These are phyloP conservation scores for Thymelicus sylvestris DNA, from an alignment of 2,888 invertebrate species.

Conservation along the genomic window DNA sequence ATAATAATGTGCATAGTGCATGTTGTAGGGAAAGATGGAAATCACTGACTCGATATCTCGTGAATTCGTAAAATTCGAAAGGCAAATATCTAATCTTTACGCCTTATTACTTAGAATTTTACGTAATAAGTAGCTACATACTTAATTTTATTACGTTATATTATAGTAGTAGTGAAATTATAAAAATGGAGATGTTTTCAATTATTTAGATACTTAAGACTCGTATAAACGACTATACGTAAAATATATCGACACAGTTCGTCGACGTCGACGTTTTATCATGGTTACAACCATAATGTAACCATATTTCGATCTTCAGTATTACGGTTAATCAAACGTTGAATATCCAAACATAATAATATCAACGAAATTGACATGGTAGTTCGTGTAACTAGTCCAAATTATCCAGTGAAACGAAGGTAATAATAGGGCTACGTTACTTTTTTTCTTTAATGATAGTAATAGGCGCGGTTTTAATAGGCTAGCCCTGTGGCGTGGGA, in stretches of 20 bases:
- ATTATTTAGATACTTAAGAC: no score
- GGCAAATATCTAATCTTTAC: no score
- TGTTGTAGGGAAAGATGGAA: no score
- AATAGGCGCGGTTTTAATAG: constrained; percentile 69
- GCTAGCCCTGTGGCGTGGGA: constrained; percentile 68
- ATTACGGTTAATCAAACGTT: constrained; percentile 3
- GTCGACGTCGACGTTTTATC: background rate
- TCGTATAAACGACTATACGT: background rate
- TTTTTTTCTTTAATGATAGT: constrained; percentile 74
- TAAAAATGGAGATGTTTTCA: no score
- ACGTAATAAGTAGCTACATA: no score
- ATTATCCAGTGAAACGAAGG: constrained; percentile 69
- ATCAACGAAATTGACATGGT: constrained; percentile 10
- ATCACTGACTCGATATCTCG: no score
- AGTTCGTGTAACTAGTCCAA: constrained; percentile 54
- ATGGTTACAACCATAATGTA: background rate
- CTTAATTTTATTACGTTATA: no score
- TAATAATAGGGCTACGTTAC: constrained; percentile 64
- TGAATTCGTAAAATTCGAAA: no score
- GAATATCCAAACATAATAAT: constrained; percentile 19
- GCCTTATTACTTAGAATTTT: no score
- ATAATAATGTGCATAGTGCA: no score
- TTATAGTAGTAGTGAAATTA: no score
- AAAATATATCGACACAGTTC: background rate
- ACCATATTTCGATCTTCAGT: background rate